A percentile compares a stretch with the other conserved stretches of the same genome.
These are phyloP conservation scores for Sandelia bainsii DNA, from an alignment of 2,797 vertebrate species.

Conservation along the genomic window DNA sequence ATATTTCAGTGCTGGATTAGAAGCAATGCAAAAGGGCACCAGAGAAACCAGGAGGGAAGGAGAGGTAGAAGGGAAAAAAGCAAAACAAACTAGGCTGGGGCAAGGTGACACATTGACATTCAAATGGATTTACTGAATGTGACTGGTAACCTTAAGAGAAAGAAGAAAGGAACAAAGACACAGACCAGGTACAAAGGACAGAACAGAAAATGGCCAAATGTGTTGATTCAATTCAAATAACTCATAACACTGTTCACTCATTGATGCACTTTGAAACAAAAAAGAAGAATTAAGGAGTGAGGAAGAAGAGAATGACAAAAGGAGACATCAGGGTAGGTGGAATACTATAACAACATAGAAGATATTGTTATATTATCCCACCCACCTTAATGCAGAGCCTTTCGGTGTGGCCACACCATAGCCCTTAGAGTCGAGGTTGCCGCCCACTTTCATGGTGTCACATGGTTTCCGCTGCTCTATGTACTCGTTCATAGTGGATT, in stretches of 20 bases:
- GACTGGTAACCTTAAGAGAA: slow-evolving; percentile 63
- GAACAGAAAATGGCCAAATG: slow-evolving; percentile 63
- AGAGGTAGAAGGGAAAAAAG: slow-evolving; percentile 21
- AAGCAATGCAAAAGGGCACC: slow-evolving; percentile 89
- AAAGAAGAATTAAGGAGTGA: slow-evolving; percentile 72
- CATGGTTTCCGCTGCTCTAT: slow-evolving; percentile 99
- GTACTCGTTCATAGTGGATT: slow-evolving; percentile 99
- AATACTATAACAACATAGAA: slow-evolving; percentile 98
- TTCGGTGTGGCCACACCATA: slow-evolving; percentile 99
- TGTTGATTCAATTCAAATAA: slow-evolving; percentile 57
- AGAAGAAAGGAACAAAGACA: slow-evolving; percentile 66
- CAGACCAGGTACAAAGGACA: slow-evolving; percentile 65
- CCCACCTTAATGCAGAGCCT: slow-evolving; percentile 99
- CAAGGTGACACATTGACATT: slow-evolving; percentile 67
- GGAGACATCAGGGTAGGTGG: slow-evolving; percentile 99
- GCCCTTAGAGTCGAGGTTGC: slow-evolving; percentile 99
- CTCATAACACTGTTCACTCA: slow-evolving; percentile 65
- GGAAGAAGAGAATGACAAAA: slow-evolving; percentile 91
- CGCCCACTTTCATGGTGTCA: slow-evolving; percentile 99
- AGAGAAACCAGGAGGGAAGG: slow-evolving; percentile 69
- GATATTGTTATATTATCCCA: slow-evolving; percentile 99
- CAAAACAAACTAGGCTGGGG: slow-evolving; percentile 50
- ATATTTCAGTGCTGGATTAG: slow-evolving; percentile 88
- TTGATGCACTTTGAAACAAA: slow-evolving; percentile 62
- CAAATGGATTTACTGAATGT: slow-evolving; percentile 62